Evolutionary conservation across 1,140 invertebrate genomes (phyloP), one percentile per base, ranked within the genome.

Genomic region (Drosophila mojavensis): DNA sequence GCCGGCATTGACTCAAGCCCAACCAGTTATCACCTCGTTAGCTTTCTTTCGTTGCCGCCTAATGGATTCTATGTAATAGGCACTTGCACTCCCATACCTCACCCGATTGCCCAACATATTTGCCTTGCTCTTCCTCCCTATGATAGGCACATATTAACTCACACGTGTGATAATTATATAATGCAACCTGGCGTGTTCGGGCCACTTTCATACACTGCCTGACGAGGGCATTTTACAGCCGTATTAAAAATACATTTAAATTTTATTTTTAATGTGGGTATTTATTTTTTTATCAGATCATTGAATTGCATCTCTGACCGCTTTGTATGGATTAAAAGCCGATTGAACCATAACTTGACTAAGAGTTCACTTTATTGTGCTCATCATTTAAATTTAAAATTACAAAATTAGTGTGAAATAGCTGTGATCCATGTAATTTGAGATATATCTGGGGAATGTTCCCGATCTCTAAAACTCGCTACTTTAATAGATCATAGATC

Each of bases 61-160:
- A 88, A 89, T 86, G 83, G 83, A 86, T 86, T 86, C 83, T 86
- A 86, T 86, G 72, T 63, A 79, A 79, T 73, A 45, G 56, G 61
- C 71, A 75, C 69, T 65, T 43, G 10, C 58, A 51, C 70, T 60
- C 59, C 65, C 24, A 78, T 53, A 70, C 47, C 61, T 56, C 55
- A 62, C 62, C 69, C 60, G 41, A 61, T 89, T 86, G 84, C 77
- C 83, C 88, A 86, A 86, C 79, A 76, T 68, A 64, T 62, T 76
- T 81, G 47, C 54, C 59, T 70, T 75, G 64, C 56, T 65, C 39
- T 66, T 53, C 30, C 28, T 20, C 17, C 33, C 58, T 30, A 26
- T 36, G 20, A 39, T 26, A 58, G 48, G 33, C 33, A 47, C 24
- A 62, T 51, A 53, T 61, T 47, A 58, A 41, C 61, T 67, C 54